Evolutionary conservation across 2,113 vertebrate species (phyloP).

Genomic region (Anarhynchus alexandrinus): DNA sequence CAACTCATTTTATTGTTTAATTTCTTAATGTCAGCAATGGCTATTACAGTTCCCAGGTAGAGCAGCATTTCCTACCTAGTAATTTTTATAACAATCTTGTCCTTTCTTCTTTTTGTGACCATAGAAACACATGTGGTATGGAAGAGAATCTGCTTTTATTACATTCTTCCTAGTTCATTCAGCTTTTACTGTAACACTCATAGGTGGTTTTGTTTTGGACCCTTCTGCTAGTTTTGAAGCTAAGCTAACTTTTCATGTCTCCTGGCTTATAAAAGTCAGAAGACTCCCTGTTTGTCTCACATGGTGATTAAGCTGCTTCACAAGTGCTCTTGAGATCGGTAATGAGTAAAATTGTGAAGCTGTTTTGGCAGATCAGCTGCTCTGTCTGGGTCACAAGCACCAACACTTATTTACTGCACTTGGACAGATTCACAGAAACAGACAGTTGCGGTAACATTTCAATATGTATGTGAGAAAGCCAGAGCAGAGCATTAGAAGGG

Average conservation of each 20-base stretch:
- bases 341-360: not conserved
- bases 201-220: not conserved
- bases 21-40: not conserved
- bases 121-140: constrained; percentile 29
- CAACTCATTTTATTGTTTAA: not conserved
- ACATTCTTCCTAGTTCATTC: not conserved
- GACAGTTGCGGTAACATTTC: not conserved
- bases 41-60: not conserved
- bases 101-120: constrained; percentile 47
- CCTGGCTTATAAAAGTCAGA: not conserved
- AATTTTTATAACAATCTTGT: not conserved
- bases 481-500: not conserved
- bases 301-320: constrained; percentile 1
- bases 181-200: not conserved
- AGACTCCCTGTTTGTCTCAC: not conserved
- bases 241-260: not conserved
- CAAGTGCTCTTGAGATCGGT: not conserved
- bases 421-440: not conserved
- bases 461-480: not conserved
- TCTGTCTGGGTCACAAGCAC: constrained; percentile 15
- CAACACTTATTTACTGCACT: not conserved
- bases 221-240: not conserved
- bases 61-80: not conserved
- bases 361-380: constrained; percentile 18
- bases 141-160: not conserved